These are phyloP conservation scores for Trichogramma pretiosum DNA, from an alignment of 1,140 invertebrate species.

Conservation along the genomic window DNA sequence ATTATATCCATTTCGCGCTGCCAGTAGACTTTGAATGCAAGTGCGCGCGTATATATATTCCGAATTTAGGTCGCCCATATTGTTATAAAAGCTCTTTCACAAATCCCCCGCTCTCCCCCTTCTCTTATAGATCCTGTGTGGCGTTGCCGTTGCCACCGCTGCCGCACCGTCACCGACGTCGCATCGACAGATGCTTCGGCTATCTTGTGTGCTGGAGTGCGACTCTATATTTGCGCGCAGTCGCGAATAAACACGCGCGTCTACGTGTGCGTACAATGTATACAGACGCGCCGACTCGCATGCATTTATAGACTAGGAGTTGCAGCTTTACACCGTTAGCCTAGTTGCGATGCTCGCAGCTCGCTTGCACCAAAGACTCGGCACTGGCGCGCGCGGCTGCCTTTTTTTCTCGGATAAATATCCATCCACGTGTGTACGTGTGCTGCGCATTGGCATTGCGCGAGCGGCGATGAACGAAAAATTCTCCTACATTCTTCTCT, in stretches of 20 bases:
- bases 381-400: no score
- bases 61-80: conserved; percentile 21
- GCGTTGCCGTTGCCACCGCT: not conserved
- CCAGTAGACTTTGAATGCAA: no score
- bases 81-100: conserved; percentile 19
- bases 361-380: no score
- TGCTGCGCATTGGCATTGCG: not conserved
- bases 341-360: no score
- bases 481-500: not conserved
- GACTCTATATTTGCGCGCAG: no score
- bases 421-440: not conserved
- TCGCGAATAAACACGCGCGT: no score
- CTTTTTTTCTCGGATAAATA: not conserved
- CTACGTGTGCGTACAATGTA: no score
- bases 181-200: not conserved
- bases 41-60: conserved; percentile 7
- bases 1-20: conserved; percentile 20
- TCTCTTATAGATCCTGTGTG: conserved; percentile 8
- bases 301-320: no score
- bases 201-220: no score
- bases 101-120: not conserved
- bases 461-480: no score
- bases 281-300: no score
- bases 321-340: not conserved
- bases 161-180: not conserved